Conservation (phyloP, 2,797 vertebrate genomes). For the Characodon lateralis region DNA sequence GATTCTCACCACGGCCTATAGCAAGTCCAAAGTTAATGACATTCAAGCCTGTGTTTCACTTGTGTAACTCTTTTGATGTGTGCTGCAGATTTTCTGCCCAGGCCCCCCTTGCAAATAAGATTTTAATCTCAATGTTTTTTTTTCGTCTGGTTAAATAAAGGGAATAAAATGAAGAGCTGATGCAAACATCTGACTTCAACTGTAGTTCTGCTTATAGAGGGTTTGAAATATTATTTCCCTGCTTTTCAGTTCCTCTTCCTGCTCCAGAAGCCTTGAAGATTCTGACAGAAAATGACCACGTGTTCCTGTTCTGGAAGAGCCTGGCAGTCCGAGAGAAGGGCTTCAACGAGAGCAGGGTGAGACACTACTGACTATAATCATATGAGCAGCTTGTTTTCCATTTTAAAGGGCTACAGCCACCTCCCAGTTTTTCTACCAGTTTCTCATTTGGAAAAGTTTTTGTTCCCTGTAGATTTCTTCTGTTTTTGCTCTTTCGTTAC, state of each 20-base stretch:
- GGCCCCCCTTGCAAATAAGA: no score
- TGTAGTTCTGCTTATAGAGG: not conserved
- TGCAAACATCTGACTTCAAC: not conserved
- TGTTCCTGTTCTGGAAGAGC: conserved; percentile 96
- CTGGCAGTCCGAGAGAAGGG: conserved; percentile 89
- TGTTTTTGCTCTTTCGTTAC: no score
- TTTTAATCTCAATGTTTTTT: no score
- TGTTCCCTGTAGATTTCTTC: no score
- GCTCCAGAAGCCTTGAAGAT: conserved; percentile 96
- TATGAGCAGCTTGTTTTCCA: not conserved
- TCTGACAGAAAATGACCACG: conserved; percentile 90
- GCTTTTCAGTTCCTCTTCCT: conserved; percentile 84
- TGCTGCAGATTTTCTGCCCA: no score
- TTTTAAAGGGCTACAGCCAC: not conserved
- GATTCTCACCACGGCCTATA: not conserved
- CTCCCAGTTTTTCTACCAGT: not conserved
- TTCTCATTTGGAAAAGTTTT: not conserved
- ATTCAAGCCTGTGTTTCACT: not conserved
- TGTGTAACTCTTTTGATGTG: no score
- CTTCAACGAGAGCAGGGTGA: conserved; percentile 95
- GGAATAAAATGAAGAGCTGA: not conserved
- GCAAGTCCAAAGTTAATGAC: not conserved
- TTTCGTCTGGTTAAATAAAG: no score
- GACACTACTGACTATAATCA: conserved; percentile 37
- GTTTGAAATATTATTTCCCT: not conserved